These are phyloP conservation scores for Smittia sp. DNA, from an alignment of 2,888 invertebrate species.

Conservation along the genomic window DNA sequence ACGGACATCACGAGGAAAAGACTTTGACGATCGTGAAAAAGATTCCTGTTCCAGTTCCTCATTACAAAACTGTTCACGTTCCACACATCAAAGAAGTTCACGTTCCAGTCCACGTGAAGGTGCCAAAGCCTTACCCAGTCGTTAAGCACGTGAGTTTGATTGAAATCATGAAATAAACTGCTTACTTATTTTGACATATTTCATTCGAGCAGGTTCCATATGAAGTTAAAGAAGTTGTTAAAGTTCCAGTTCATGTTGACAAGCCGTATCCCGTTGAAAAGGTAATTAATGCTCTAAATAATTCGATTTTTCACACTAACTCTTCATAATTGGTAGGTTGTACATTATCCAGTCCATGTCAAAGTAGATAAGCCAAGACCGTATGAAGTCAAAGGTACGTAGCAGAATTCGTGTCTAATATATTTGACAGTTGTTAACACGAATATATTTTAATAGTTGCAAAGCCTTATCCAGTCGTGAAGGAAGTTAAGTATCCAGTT, in stretches of 20 bases:
- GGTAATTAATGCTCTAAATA: constrained; percentile 43
- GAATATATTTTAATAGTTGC: too few relatives aligned
- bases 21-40: constrained; percentile 72
- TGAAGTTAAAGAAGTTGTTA: constrained; percentile 74
- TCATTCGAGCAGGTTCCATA: constrained; percentile 55
- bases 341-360: constrained; percentile 63
- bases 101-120: constrained; percentile 56
- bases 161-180: background rate
- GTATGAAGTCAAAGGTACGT: constrained; percentile 59
- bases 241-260: constrained; percentile 75
- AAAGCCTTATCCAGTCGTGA: constrained; percentile 48
- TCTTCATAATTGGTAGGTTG: constrained; percentile 44
- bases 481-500: constrained; percentile 64
- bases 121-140: constrained; percentile 63
- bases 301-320: background rate
- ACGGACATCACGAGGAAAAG: constrained; percentile 59
- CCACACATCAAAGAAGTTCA: constrained; percentile 38
- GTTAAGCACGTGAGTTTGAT: constrained; percentile 56
- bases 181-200: background rate
- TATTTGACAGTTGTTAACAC: background rate
- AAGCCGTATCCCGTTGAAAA: constrained; percentile 76
- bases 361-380: constrained; percentile 64
- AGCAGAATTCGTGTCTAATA: constrained; percentile 46
- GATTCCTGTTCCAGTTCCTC: constrained; percentile 68
- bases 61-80: constrained; percentile 63